Percentiles rank a stretch among this genome's conserved stretches.
phyloP scores from a whole-genome alignment of 1,140 invertebrate species.

The Bombus waltoni region DNA sequence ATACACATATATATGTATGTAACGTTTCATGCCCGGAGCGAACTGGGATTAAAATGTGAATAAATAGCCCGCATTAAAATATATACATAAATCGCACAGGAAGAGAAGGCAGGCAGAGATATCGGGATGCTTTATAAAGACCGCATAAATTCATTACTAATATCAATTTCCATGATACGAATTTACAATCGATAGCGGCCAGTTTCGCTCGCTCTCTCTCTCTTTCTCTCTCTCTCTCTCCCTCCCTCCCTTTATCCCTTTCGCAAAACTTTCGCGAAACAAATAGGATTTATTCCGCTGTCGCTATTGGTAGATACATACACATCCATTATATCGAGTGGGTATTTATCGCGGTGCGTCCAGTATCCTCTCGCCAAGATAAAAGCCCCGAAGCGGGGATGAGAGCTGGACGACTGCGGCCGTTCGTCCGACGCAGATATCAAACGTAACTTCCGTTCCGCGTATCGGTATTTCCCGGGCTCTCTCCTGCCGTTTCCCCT shows the following conservation, averaged over 20 bases:
- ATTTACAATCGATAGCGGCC: constrained; percentile 48
- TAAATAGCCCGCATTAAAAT: constrained; percentile 35
- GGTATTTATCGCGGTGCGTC: constrained; percentile 65
- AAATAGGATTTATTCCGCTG: constrained; percentile 63
- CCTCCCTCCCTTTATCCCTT: not conserved
- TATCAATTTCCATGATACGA: constrained; percentile 58
- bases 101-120: not conserved
- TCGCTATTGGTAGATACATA: constrained; percentile 42
- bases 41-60: constrained; percentile 6
- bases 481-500: constrained; percentile 26
- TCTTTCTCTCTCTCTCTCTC: not conserved
- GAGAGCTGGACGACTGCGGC: constrained; percentile 28
- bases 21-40: not conserved
- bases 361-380: constrained; percentile 64
- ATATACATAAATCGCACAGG: not conserved
- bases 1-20: not conserved
- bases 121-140: not conserved
- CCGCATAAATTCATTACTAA: constrained; percentile 57
- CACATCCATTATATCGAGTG: constrained; percentile 65
- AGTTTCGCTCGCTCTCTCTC: not conserved
- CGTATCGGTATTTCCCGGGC: constrained; percentile 38
- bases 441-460: constrained; percentile 60
- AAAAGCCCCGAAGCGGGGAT: constrained; percentile 51
- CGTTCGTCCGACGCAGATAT: constrained; percentile 57
- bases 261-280: constrained; percentile 35